Conservation (phyloP, 2,113 vertebrate genomes). For the Erythrocercus mccallii region DNA sequence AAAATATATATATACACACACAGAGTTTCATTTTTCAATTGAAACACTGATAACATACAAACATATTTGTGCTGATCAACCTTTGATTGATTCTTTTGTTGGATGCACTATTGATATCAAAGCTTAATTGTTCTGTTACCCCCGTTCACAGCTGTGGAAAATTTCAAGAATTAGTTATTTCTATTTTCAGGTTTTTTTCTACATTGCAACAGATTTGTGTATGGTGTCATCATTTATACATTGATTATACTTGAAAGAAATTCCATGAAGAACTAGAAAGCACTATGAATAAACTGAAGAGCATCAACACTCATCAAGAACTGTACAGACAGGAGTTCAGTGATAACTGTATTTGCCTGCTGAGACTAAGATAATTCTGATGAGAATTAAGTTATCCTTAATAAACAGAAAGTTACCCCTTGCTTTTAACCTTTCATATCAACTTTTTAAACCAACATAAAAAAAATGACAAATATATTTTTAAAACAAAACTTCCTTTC, state of each 20-base stretch:
- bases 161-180: not conserved
- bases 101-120: not conserved
- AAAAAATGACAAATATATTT: rapidly evolving
- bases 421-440: not conserved
- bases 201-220: not conserved
- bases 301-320: not conserved
- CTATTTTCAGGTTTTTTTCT: rapidly evolving
- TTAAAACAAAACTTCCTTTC: not conserved
- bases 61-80: rapidly evolving
- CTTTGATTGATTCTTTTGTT: not conserved
- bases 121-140: not conserved
- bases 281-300: not conserved
- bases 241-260: not conserved
- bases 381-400: not conserved
- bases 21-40: not conserved
- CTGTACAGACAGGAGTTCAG: not conserved
- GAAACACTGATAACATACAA: not conserved
- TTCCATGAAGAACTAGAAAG: not conserved
- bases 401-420: not conserved
- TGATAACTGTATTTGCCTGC: not conserved
- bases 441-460: not conserved
- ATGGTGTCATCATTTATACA: not conserved
- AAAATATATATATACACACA: not conserved
- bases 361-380: not conserved
- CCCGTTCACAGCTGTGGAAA: not conserved